Conservation (phyloP, 2,888 invertebrate species). For the Cephonodes hylas region DNA sequence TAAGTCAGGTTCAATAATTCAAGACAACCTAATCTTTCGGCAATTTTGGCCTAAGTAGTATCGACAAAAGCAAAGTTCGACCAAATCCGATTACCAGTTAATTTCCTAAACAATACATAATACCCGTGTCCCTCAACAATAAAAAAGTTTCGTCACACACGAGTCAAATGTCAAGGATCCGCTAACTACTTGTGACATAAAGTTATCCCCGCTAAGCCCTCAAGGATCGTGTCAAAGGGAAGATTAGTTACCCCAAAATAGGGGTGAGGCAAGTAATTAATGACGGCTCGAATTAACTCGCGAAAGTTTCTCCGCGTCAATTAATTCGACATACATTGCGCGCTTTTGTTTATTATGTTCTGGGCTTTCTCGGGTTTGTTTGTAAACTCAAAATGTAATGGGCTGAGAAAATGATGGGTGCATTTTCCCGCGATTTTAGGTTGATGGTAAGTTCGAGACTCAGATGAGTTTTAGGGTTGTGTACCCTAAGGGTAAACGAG, state of each 20-base stretch:
- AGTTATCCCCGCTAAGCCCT: slow-evolving; percentile 9
- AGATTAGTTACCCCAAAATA: slow-evolving; percentile 5
- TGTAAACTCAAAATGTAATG: no score
- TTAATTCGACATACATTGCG: neutral
- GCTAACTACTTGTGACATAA: slow-evolving; percentile 16
- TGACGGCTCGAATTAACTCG: slow-evolving; percentile 11
- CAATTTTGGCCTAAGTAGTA: no score
- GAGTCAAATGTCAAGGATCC: slow-evolving; percentile 7
- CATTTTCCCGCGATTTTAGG: no score
- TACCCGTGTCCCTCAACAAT: neutral
- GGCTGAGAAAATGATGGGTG: neutral
- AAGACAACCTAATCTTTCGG: no score
- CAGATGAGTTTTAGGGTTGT: no score
- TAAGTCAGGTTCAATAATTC: no score
- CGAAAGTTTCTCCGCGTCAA: slow-evolving; percentile 3
- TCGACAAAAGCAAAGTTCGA: no score
- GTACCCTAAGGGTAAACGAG: no score
- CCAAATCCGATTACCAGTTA: no score
- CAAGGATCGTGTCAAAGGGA: neutral
- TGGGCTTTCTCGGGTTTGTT: neutral
- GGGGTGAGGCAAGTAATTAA: slow-evolving; percentile 10
- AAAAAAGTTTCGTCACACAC: neutral
- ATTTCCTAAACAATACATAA: neutral
- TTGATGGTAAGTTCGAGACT: no score
- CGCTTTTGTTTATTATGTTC: neutral